These are phyloP conservation scores for honey bee (Apis mellifera) DNA, from an alignment of 1,140 invertebrate genomes.

Conservation along the genomic window Amel_HAv3.1 CM009938.2:6335001-6335500, in stretches of 20 bases:
- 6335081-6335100: constrained; percentile 19
- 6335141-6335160: background rate
- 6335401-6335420: background rate
- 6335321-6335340: constrained; percentile 22
- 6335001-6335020: constrained; percentile 30
- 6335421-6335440: background rate
- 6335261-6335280: background rate
- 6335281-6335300: background rate
- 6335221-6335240: background rate
- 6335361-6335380: background rate
- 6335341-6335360: background rate
- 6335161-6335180: background rate
- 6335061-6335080: constrained; percentile 38
- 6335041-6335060: constrained; percentile 34
- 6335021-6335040: constrained; percentile 35
- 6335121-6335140: background rate
- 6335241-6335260: background rate
- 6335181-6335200: background rate
- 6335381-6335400: background rate
- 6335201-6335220: background rate
- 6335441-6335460: too few species aligned
- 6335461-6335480: background rate
- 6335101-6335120: constrained; percentile 26
- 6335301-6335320: background rate
- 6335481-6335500: too few species aligned